phyloP scores from a whole-genome alignment of 2,113 vertebrate species.

The Ibidorhyncha struthersii region DNA sequence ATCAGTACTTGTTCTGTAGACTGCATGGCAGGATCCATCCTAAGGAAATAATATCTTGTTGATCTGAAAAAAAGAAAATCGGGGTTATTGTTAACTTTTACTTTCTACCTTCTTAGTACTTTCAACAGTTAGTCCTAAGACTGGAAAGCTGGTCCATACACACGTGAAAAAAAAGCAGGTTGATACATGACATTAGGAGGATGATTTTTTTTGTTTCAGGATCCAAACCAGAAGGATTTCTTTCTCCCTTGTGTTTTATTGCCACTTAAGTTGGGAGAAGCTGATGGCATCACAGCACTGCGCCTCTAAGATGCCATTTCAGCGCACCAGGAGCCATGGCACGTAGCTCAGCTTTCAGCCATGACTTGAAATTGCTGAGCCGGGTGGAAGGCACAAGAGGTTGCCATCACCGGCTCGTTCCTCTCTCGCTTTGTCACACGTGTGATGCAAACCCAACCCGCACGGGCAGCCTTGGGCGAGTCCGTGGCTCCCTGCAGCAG shows the following conservation, averaged over 20 bases:
- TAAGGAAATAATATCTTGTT: neutral
- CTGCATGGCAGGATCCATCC: neutral
- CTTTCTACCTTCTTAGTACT: neutral
- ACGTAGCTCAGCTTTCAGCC: neutral
- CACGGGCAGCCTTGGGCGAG: fast-evolving
- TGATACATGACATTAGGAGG: neutral
- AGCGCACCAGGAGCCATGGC: neutral
- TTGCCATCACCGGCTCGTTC: fast-evolving
- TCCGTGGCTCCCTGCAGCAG: neutral
- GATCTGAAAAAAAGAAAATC: neutral
- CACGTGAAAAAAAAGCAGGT: neutral
- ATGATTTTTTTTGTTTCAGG: neutral
- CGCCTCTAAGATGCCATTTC: neutral
- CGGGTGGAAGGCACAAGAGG: neutral
- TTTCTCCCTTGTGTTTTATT: neutral
- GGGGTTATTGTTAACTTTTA: neutral
- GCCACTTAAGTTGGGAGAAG: neutral
- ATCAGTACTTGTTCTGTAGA: neutral
- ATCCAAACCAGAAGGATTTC: neutral
- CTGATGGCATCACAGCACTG: neutral
- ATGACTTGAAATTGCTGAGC: neutral
- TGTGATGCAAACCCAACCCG: neutral
- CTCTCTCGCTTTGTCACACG: neutral
- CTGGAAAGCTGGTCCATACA: neutral
- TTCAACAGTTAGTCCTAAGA: neutral